Conservation (phyloP, 2,113 vertebrate genomes). For the Papio anubis region DNA sequence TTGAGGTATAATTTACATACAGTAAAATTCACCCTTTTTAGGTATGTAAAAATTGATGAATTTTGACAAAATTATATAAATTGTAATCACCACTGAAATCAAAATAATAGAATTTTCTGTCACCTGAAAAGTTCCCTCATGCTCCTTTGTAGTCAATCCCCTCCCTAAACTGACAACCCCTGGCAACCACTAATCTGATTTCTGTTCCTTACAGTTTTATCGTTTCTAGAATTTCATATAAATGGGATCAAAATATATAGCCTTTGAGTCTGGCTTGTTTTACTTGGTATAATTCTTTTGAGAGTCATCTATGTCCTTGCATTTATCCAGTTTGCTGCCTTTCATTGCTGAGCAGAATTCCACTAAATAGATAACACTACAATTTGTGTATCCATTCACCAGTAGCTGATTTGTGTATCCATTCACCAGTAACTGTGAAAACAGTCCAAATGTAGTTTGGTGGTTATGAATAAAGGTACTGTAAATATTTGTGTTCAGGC, state of each 20-base stretch:
- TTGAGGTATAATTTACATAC: not conserved
- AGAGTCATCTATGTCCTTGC: not conserved
- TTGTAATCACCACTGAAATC: slow-evolving; percentile 19
- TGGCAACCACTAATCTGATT: not conserved
- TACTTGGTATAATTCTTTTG: slow-evolving; percentile 1
- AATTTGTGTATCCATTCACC: not conserved
- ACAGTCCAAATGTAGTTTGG: too few species aligned
- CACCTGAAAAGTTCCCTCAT: not conserved
- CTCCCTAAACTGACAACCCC: not conserved
- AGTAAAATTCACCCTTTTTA: not conserved
- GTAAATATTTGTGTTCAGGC: not conserved
- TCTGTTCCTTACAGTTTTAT: slow-evolving; percentile 7
- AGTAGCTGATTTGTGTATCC: not conserved
- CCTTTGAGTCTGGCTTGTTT: slow-evolving; percentile 31
- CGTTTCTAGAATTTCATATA: slow-evolving; percentile 48
- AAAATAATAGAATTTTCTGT: slow-evolving; percentile 45
- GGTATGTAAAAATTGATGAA: not conserved
- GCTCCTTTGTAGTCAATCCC: not conserved
- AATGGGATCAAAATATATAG: not conserved
- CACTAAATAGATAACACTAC: not conserved
- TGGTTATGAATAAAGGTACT: slow-evolving; percentile 1
- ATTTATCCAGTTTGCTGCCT: slow-evolving; percentile 34
- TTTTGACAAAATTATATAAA: slow-evolving; percentile 27
- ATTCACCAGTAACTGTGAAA: not conserved
- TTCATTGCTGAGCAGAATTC: slow-evolving; percentile 5